phyloP scores from a whole-genome alignment of 2,888 invertebrate genomes.

The Ceramica pisi region DNA sequence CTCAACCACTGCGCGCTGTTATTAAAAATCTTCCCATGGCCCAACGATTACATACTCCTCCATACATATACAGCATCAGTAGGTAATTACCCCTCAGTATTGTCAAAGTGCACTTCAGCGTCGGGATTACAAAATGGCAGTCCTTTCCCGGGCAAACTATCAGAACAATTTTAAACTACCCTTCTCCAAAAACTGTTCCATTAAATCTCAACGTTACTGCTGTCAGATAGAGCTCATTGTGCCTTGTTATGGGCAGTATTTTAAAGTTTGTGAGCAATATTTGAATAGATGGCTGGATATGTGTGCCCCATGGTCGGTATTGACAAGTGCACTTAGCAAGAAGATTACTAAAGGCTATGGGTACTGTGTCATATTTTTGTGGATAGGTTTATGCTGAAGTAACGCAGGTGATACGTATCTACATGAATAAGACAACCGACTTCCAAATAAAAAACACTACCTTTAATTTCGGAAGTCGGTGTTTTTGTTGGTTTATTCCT shows the following conservation, averaged over 20 bases:
- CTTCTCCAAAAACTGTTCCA: background rate
- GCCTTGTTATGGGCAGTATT: constrained; percentile 10
- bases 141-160: constrained; percentile 77
- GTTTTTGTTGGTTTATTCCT: no score
- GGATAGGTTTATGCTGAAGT: constrained; percentile 69
- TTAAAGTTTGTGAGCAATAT: constrained; percentile 68
- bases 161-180: constrained; percentile 63
- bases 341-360: constrained; percentile 80
- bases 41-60: constrained; percentile 18
- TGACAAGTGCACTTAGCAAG: constrained; percentile 86
- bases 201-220: constrained; percentile 53
- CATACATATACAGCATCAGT: constrained; percentile 54
- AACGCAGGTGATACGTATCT: background rate
- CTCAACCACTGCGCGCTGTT: no score
- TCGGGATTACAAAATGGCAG: constrained; percentile 86
- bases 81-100: constrained; percentile 74
- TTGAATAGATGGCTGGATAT: constrained; percentile 81
- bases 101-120: constrained; percentile 84
- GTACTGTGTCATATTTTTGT: constrained; percentile 68
- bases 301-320: constrained; percentile 76
- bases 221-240: constrained; percentile 35
- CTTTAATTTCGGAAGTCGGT: no score
- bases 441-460: no score
- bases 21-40: constrained; percentile 11
- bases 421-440: no score